Conservation (phyloP, 2,113 vertebrate species). For the Craseonycteris thonglongyai region DNA sequence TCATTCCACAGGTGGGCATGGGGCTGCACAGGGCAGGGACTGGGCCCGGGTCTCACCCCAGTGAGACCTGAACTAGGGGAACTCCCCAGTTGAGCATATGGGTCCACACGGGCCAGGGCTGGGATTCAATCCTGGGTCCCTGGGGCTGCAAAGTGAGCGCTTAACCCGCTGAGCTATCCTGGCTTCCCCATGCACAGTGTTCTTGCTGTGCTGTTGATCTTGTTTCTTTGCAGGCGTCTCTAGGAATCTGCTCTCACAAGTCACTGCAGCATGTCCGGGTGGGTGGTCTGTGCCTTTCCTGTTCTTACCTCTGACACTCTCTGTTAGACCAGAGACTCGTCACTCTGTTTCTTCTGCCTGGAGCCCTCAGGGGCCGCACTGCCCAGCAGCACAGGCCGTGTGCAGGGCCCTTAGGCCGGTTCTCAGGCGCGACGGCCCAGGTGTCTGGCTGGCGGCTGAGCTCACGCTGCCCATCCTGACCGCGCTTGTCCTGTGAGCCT, state of each 20-base stretch:
- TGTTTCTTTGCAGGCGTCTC: not conserved
- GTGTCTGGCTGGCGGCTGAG: not conserved
- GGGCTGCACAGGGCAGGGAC: too few species aligned
- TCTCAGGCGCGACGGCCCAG: not conserved
- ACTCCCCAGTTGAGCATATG: too few species aligned
- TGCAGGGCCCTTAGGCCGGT: not conserved
- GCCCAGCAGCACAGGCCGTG: not conserved
- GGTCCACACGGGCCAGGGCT: too few species aligned
- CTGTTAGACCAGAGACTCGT: not conserved
- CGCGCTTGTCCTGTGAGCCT: accelerated
- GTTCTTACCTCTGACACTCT: not conserved
- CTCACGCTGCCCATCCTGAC: not conserved
- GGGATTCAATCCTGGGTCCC: too few species aligned
- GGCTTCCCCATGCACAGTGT: too few species aligned
- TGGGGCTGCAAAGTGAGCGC: too few species aligned
- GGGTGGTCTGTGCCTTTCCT: not conserved
- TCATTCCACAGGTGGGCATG: too few species aligned
- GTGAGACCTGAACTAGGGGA: too few species aligned
- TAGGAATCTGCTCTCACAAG: not conserved
- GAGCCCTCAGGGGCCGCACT: not conserved
- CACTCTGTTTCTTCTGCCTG: not conserved
- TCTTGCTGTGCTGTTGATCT: not conserved
- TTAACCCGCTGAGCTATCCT: too few species aligned
- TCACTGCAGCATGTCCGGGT: not conserved
- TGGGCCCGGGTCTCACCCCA: too few species aligned